Conservation (phyloP, 64 coral and sea anemone species). For the Catalaphyllia jardinei region DNA sequence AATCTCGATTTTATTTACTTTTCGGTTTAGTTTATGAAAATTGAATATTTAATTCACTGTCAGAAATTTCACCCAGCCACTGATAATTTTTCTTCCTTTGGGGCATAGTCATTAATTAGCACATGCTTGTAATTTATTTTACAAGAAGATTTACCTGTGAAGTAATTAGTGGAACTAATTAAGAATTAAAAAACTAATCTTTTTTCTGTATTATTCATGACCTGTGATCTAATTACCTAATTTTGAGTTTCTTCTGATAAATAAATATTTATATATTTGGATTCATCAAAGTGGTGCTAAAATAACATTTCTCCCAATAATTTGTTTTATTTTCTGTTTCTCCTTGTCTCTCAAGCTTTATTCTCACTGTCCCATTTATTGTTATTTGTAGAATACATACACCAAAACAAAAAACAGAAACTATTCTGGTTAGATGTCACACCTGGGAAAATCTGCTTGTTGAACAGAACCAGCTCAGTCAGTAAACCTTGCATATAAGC, state of each 20-base stretch:
- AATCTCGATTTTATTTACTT: not conserved
- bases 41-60: not conserved
- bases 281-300: not conserved
- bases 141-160: not conserved
- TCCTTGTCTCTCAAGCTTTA: no score
- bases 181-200: not conserved
- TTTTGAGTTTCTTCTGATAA: not conserved
- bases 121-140: not conserved
- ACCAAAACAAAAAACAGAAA: no score
- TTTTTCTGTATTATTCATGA: not conserved
- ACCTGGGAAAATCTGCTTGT: not conserved
- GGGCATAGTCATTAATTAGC: not conserved
- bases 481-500: no score
- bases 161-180: constrained; percentile 20
- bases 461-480: no score
- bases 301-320: not conserved
- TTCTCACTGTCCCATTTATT: not conserved
- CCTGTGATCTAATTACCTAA: not conserved
- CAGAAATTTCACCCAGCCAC: not conserved
- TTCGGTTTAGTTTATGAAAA: not conserved
- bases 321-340: no score
- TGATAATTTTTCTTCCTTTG: not conserved
- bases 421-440: no score
- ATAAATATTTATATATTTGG: not conserved
- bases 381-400: no score